A percentile compares a stretch with the other conserved stretches of the same genome.
Conservation (phyloP, 2,888 invertebrate species). For the Podotricha telesiphe region DNA sequence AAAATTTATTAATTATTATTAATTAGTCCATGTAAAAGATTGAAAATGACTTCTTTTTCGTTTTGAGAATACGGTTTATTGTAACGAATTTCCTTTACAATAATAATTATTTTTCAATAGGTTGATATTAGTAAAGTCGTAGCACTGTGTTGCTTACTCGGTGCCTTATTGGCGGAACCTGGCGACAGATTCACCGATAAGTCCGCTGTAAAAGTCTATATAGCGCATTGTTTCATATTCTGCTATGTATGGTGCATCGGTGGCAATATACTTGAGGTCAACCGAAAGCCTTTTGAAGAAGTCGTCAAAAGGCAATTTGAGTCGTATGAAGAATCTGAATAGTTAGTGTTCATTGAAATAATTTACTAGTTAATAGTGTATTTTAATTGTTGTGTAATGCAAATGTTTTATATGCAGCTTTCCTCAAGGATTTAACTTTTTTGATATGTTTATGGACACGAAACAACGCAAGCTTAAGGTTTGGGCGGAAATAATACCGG, state of each 20-base stretch:
- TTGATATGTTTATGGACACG: conserved; percentile 90
- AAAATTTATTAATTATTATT: too few species aligned
- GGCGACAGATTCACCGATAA: conserved; percentile 85
- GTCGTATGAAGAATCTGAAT: conserved; percentile 86
- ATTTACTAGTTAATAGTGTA: background rate
- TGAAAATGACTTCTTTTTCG: too few species aligned
- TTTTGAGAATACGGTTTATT: too few species aligned
- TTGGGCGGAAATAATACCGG: conserved; percentile 91
- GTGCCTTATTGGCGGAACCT: conserved; percentile 86
- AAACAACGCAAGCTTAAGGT: conserved; percentile 87
- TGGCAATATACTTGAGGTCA: conserved; percentile 90
- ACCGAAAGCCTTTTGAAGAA: conserved; percentile 88
- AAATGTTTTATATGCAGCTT: conserved; percentile 79
- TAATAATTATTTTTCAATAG: conserved; percentile 63
- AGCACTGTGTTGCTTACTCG: conserved; percentile 89
- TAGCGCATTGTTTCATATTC: conserved; percentile 91
- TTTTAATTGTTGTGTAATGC: too few species aligned
- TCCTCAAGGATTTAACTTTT: conserved; percentile 87
- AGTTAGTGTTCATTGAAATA: conserved; percentile 52
- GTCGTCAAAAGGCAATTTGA: conserved; percentile 88
- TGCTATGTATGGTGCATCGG: conserved; percentile 93
- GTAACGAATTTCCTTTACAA: background rate
- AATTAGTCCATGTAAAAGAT: too few species aligned
- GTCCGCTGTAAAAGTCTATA: conserved; percentile 84
- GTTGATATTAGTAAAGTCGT: conserved; percentile 92